A percentile compares a stretch with the other conserved stretches of the same genome.
Conservation (phyloP, 1,140 invertebrate species). For the Tribolium castaneum region DNA sequence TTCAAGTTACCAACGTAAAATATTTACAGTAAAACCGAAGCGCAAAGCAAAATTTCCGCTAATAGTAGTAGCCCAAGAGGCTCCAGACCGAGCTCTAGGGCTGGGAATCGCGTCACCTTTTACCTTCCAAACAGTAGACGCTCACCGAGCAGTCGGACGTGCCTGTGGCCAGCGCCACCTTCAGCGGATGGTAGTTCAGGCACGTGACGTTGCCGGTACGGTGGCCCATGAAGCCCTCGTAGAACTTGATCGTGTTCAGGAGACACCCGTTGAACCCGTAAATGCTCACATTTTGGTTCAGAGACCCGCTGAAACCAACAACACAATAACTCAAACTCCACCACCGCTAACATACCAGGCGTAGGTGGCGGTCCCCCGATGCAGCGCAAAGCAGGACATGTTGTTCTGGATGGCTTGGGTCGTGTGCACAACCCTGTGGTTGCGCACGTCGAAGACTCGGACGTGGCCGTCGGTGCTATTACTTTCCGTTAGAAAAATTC, state of each 20-base stretch:
- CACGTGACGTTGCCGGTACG: conserved; percentile 87
- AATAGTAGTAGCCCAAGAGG: conserved; percentile 43
- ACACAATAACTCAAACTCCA: conserved; percentile 47
- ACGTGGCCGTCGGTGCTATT: conserved; percentile 80
- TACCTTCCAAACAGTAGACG: conserved; percentile 77
- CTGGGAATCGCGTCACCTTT: conserved; percentile 71
- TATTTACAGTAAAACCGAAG: conserved; percentile 27
- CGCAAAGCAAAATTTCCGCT: conserved; percentile 17
- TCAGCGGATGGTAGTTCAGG: conserved; percentile 88
- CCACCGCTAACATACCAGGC: conserved; percentile 76
- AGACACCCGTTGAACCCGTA: conserved; percentile 77
- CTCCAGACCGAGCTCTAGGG: conserved; percentile 56
- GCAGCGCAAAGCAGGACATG: conserved; percentile 85
- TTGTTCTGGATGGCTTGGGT: conserved; percentile 64
- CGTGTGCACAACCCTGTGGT: conserved; percentile 71
- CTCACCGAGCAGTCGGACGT: conserved; percentile 82
- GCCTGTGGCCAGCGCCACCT: conserved; percentile 80
- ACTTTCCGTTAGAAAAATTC: not conserved
- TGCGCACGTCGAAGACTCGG: conserved; percentile 83
- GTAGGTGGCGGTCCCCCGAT: conserved; percentile 81
- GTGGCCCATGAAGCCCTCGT: conserved; percentile 92
- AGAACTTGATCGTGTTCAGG: conserved; percentile 83
- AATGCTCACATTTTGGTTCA: conserved; percentile 84
- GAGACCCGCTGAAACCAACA: conserved; percentile 75
- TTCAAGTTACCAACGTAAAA: not conserved